Base-by-base conservation (phyloP, 2,797 vertebrate species). In the Channallabes apus region DNA sequence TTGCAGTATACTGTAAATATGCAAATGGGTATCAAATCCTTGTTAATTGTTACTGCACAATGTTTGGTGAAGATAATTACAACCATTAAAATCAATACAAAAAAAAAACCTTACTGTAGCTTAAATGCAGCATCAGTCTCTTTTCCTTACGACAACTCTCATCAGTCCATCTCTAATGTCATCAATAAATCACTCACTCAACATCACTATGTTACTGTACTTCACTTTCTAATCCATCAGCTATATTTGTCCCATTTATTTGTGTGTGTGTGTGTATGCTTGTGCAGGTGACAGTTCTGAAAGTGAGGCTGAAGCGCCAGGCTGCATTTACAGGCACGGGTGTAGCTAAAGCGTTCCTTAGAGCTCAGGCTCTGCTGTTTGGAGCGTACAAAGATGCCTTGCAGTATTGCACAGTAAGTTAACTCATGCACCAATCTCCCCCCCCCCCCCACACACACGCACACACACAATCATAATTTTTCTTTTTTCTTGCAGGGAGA, bases 281-380 rank as follows among this genome's bases (percentile, higher is more conserved):
- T 75, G 46, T 87, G 24, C 90, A 97, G 97, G 93, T 96, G 87
- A 95, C 96, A 0, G 91, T 93, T 61, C 90, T 98, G 87, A 96
- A 96, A 91, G 87, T 95, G 58, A 93, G 92, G 82, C 89, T 98
- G 78, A 96, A 96, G 89, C 96, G 95, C 1, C 96, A 96, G 59
- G 95, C 96, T 0, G 92, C 96, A 17, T 90, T 93, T 9, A 93
- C 96, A 0, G 97, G 97, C 1, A 95, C 94, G 22, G 96, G 96
- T 0, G 96, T 98, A 7, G 96, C 97, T 1, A 93, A 88, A 58
- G 96, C 96, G 8, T 98, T 98, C 79, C 95, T 98, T 58, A 94
- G 92, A 86, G 95, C 95, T n/a, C 97, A 98, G 90, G 96, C 96
- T 3, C 91, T 96, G 88, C 94, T 98, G 32, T 98, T 98, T 6